Conservation (phyloP, 1,140 invertebrate genomes). For the Anastatus disparis region DNA sequence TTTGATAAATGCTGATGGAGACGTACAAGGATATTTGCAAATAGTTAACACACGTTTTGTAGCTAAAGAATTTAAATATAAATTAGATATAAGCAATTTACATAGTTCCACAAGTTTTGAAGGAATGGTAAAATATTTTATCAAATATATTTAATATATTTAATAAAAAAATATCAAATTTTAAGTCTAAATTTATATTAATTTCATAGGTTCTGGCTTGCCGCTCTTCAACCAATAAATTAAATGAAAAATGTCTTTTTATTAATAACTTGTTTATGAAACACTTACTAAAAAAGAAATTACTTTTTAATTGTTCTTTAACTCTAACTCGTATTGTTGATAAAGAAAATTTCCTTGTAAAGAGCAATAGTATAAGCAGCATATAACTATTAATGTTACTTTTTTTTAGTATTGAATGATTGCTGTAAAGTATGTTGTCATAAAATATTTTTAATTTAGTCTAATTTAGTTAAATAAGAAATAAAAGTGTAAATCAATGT, state of each 20-base stretch:
- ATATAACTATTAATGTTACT: too few relatives aligned
- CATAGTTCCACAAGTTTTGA: conserved; percentile 26
- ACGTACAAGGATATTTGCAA: conserved; percentile 45
- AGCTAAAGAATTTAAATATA: conserved; percentile 47
- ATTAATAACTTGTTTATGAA: conserved; percentile 18
- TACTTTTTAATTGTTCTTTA: too few relatives aligned
- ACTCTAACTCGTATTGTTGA: too few relatives aligned
- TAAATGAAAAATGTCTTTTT: conserved; percentile 35
- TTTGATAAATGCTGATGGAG: conserved; percentile 32
- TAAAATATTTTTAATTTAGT: too few relatives aligned
- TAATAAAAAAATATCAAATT: neutral
- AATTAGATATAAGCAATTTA: conserved; percentile 40
- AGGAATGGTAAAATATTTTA: conserved; percentile 39
- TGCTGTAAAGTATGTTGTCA: too few relatives aligned
- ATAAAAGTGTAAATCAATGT: too few relatives aligned
- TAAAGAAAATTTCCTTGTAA: too few relatives aligned
- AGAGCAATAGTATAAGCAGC: too few relatives aligned
- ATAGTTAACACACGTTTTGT: conserved; percentile 46
- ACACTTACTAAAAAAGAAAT: conserved; percentile 21
- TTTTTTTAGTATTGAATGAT: too few relatives aligned
- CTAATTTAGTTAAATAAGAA: too few relatives aligned
- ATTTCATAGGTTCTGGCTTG: conserved; percentile 31
- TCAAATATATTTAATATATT: neutral
- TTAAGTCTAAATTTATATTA: neutral
- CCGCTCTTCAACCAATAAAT: neutral